Conservation (phyloP, 1,140 invertebrate genomes). For the Pseudomyrmex sp. region DNA sequence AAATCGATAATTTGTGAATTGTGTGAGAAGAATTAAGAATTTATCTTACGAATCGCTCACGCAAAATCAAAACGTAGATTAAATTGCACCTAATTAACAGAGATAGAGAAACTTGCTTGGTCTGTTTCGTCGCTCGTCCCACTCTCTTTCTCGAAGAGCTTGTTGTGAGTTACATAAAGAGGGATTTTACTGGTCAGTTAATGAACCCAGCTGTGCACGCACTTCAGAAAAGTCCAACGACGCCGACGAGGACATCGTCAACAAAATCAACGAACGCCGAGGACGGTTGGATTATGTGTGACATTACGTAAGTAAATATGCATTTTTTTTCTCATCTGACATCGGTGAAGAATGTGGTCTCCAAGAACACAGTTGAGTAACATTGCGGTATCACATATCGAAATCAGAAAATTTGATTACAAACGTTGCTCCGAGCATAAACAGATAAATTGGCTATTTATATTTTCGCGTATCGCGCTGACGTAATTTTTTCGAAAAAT, state of each 20-base stretch:
- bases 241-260: constrained; percentile 32
- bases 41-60: background rate
- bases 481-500: no score
- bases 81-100: constrained; percentile 12
- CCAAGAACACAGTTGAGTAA: constrained; percentile 25
- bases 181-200: constrained; percentile 77
- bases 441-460: no score
- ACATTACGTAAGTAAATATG: constrained; percentile 71
- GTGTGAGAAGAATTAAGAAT: no score
- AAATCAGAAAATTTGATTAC: background rate
- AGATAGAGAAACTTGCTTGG: constrained; percentile 72
- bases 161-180: constrained; percentile 79
- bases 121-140: constrained; percentile 31
- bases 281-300: constrained; percentile 14
- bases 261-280: constrained; percentile 26
- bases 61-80: background rate
- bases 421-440: no score
- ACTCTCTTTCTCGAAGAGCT: constrained; percentile 52
- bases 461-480: no score
- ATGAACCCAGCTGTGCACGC: constrained; percentile 73
- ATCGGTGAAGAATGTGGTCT: constrained; percentile 59
- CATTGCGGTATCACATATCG: background rate
- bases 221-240: constrained; percentile 65
- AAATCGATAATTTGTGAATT: background rate
- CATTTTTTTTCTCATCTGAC: constrained; percentile 68